A percentile compares a stretch with the other conserved stretches of the same genome.
Conservation (phyloP, 2,888 invertebrate genomes). For the Scaptodrosophila latifasciaeformis region DNA sequence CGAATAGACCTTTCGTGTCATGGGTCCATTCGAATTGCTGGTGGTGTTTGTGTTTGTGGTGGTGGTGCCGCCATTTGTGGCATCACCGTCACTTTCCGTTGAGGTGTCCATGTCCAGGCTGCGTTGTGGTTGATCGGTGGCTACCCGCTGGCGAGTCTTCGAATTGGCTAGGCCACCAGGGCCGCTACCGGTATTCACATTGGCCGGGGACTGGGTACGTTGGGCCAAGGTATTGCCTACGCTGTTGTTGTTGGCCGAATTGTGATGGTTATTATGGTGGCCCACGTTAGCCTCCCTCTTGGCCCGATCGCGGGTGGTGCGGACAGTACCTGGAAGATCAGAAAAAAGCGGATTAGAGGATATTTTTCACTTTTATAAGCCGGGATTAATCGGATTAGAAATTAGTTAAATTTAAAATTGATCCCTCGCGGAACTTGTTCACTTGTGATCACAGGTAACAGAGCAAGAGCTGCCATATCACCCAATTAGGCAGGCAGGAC, state of each 20-base stretch:
- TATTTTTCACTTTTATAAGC: no score
- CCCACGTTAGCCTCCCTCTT: conserved; percentile 73
- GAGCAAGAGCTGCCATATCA: no score
- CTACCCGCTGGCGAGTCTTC: conserved; percentile 52
- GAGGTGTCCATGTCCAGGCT: conserved; percentile 69
- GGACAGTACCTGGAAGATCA: conserved; percentile 64
- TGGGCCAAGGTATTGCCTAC: background rate
- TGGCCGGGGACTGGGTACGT: conserved; percentile 32
- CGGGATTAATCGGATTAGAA: no score
- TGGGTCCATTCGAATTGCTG: conserved; percentile 75
- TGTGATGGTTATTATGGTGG: conserved; percentile 56
- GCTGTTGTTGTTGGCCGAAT: conserved; percentile 30
- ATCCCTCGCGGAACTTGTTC: no score
- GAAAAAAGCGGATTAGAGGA: background rate
- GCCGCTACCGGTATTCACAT: conserved; percentile 19
- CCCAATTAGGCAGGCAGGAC: no score
- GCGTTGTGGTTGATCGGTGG: conserved; percentile 40
- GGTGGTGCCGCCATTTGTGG: conserved; percentile 52
- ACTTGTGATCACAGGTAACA: no score
- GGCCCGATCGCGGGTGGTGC: conserved; percentile 74
- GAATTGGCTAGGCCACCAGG: conserved; percentile 40
- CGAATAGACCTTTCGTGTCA: conserved; percentile 85
- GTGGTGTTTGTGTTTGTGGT: conserved; percentile 46
- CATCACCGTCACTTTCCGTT: conserved; percentile 69
- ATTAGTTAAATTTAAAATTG: no score